Base-by-base conservation (phyloP, 30 jellyfish, hydroid and myxozoan genomes). In the Aurelia sp. region DNA sequence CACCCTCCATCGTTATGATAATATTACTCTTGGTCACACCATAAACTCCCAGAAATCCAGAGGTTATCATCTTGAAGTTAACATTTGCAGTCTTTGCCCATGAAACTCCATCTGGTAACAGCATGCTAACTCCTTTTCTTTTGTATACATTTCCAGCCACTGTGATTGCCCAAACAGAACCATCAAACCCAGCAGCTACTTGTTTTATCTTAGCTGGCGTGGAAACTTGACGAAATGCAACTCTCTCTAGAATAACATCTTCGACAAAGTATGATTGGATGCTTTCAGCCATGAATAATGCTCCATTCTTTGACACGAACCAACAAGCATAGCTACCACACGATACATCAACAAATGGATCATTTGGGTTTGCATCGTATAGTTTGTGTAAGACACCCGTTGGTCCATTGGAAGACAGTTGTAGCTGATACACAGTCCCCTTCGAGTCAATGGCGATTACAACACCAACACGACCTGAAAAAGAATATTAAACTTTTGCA, bases 261-360 rank as follows among this genome's bases (percentile, higher is more conserved):
- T 18, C 66, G 19, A 71, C 65, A n/a, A 44, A 16, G 13, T 66
- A 66, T 12, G 61, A 58, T 13, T 65, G 79, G 35, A 86, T 86
- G 23, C 78, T 62, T 51, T 61, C 76, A 53, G 86, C 70, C 8
- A 86, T 48, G 40, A 9, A 79, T 10, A 80, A 77, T 58, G 20
- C 62, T 7, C 87, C 82, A 13, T 55, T 58, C 72, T 6, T 22
- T 53, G 89, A 31, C 17, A 79, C 83, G 52, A 74, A 73, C 92
- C 92, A 88, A 64, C 97, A 88, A 11, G 91, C 92, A 79, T 88
- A 88, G 41, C 88, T 73, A 15, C 97, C 97, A 64, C 97, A 88
- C 11, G 92, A 79, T 15, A 88, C 76, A 51, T 80, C 86, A 7
- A 40, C 59, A 15, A 88, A 64, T 9, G 76, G 66, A 31, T 76